Conservation (phyloP, 2,888 invertebrate species). For the Petrolisthes cinctipes region DNA sequence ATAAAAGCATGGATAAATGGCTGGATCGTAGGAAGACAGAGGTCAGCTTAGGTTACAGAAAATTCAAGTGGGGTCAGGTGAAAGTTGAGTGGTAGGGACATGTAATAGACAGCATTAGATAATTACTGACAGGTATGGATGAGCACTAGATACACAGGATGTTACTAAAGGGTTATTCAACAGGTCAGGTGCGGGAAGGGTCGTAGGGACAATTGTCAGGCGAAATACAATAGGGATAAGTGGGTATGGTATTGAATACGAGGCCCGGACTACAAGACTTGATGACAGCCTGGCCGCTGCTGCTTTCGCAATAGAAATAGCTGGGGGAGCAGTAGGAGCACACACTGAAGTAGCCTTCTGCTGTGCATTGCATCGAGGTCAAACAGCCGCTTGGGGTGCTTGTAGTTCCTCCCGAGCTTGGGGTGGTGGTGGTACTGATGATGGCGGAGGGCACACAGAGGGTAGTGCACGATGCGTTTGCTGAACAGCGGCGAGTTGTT, state of each 20-base stretch:
- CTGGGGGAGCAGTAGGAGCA: not conserved
- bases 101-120: too few relatives aligned
- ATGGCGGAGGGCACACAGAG: not conserved
- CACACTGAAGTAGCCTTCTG: not conserved
- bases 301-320: not conserved
- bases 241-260: not conserved
- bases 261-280: not conserved
- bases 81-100: too few relatives aligned
- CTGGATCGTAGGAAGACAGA: too few relatives aligned
- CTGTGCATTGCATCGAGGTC: not conserved
- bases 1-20: too few relatives aligned
- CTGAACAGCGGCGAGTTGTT: not conserved
- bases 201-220: conserved; percentile 28
- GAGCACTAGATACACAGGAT: too few relatives aligned
- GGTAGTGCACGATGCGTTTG: not conserved
- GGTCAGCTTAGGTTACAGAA: too few relatives aligned
- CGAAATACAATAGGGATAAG: conserved; percentile 11
- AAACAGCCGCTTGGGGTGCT: not conserved
- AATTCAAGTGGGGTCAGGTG: too few relatives aligned
- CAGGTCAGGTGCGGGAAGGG: not conserved
- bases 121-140: too few relatives aligned
- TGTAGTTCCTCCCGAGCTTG: not conserved
- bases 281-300: not conserved
- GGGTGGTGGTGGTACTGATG: not conserved
- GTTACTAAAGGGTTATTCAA: too few relatives aligned